Evolutionary conservation across 2,888 invertebrate genomes (phyloP), one percentile per base, ranked within the genome.

Genomic region (Oxytorus armatus): DNA sequence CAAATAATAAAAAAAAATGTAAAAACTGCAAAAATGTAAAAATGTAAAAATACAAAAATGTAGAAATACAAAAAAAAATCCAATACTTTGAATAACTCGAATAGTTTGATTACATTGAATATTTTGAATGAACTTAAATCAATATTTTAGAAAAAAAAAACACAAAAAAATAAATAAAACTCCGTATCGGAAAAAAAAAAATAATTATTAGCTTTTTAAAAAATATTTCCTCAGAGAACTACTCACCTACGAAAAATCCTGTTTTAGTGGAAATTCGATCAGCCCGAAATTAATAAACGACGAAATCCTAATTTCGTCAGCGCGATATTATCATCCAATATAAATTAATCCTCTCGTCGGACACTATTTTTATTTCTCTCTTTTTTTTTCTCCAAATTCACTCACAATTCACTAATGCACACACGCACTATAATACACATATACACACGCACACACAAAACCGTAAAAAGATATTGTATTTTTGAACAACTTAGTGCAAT

Each of bases 401-500:
- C 53, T 53, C 11, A 18, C 63, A 73, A 23, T 61, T 73, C 47
- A 61, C 51, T 49, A 14, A n/a, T 16, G n/a, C 36, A 59, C 21
- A 3, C 39, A 59, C 33, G 33, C 42, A 42, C 7, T n/a, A n/a
- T n/a, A n/a, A 36, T 21, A 36, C 23, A 8, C 0, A 49, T 49
- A 47, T 2, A 51, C 29, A 51, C 29, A 44, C 49, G 42, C 57
- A 25, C 61, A 59, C 70, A 47, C 63, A 25, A 53, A 29, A 14
- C 55, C 14, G n/a, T 39, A 33, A 33, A 11, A 18, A 51, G 57
- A 51, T 49, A 73, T 57, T 57, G 70, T 63, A 42, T 44, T 63
- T 63, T 18, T 36, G n/a, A 65, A n/a, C 18, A 53, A 63, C 25
- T 63, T 23, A 36, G 42, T 69, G 69, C 73, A 69, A 69, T 73